Percentiles rank a stretch among this genome's conserved stretches.
phyloP scores from a whole-genome alignment of 2,113 vertebrate genomes.

The Thamnophis sirtalis region DNA sequence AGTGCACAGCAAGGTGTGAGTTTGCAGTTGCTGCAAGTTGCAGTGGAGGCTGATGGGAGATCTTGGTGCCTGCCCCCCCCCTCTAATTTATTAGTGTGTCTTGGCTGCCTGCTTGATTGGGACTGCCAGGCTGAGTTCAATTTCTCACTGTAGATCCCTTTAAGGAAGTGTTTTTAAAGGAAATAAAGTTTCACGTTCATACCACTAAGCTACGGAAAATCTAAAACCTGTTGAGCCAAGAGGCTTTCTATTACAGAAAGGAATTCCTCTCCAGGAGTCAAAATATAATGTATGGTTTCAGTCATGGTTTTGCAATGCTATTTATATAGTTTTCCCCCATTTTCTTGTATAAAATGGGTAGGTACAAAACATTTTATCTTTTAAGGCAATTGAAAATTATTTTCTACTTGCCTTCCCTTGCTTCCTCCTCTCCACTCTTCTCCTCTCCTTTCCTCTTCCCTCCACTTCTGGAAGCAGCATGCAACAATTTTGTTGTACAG shows the following conservation, averaged over 20 bases:
- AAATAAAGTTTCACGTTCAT: slow-evolving; percentile 16
- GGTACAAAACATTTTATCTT: no score
- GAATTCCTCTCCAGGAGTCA: slow-evolving; percentile 34
- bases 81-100: background rate
- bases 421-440: background rate
- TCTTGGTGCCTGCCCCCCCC: background rate
- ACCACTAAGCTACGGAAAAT: slow-evolving; percentile 55
- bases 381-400: no score
- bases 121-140: slow-evolving; percentile 46
- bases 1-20: no score
- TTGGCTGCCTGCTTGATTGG: background rate
- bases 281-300: slow-evolving; percentile 35
- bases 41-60: fast-evolving
- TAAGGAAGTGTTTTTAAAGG: slow-evolving; percentile 24
- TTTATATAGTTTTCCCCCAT: no score
- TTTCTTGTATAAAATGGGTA: no score
- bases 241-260: slow-evolving; percentile 39
- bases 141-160: slow-evolving; percentile 29
- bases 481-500: background rate
- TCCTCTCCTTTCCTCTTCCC: no score
- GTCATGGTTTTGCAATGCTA: slow-evolving; percentile 27
- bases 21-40: background rate
- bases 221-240: slow-evolving; percentile 37
- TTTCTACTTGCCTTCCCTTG: background rate
- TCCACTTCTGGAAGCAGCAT: background rate